Evolutionary conservation across 1,140 invertebrate genomes (phyloP).

Genomic region (Megalonaias nervosa): DNA sequence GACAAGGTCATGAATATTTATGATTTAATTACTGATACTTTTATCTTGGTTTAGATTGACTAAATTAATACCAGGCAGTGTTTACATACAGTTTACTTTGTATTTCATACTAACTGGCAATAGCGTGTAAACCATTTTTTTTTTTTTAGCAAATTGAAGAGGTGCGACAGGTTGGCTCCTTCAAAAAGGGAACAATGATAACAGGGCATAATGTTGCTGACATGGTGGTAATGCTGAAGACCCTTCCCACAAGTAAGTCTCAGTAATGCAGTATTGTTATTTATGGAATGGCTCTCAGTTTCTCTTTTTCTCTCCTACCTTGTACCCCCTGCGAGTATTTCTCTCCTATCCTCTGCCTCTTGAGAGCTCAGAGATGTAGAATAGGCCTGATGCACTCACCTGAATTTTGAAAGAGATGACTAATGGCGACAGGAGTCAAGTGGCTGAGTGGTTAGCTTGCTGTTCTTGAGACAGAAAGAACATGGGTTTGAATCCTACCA

Average conservation of each 20-base stretch:
- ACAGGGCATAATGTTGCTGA: conserved; percentile 95
- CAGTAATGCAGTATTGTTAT: background rate
- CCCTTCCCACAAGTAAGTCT: conserved; percentile 86
- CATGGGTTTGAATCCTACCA: background rate
- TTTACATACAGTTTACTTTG: background rate
- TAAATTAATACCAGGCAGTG: too few species aligned
- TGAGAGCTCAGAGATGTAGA: background rate
- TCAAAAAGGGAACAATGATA: conserved; percentile 98
- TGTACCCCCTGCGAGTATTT: background rate
- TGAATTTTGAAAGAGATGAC: background rate
- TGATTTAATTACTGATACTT: too few species aligned
- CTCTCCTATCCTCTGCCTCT: background rate
- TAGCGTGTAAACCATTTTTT: conserved; percentile 3
- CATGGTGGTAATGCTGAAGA: conserved; percentile 98
- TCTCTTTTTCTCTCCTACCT: background rate
- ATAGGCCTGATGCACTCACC: too few species aligned
- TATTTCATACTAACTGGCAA: conserved; percentile 3
- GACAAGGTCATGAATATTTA: too few species aligned
- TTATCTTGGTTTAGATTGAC: too few species aligned
- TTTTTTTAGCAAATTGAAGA: conserved; percentile 92
- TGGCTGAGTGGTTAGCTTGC: background rate
- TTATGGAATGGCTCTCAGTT: background rate
- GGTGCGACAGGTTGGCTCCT: conserved; percentile 95
- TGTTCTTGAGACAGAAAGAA: too few species aligned
- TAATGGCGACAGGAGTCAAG: background rate